Percentiles rank a stretch among this genome's conserved stretches.
These are phyloP conservation scores for Aegotheles bennettii DNA, from an alignment of 2,113 vertebrate genomes.

Conservation along the genomic window DNA sequence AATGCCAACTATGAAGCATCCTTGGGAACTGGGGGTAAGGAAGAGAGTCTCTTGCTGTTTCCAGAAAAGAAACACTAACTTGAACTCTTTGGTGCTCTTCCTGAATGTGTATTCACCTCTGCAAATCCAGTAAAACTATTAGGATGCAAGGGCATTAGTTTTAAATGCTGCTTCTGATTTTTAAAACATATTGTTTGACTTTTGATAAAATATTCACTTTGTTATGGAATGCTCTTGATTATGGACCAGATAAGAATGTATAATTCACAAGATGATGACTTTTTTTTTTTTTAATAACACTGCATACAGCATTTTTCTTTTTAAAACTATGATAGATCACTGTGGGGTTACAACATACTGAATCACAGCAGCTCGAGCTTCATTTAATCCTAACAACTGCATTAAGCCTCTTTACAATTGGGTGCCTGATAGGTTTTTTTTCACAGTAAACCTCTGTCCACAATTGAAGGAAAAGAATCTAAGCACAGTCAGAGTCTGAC, in stretches of 20 bases:
- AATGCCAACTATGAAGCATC: not conserved
- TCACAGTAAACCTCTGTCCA: not conserved
- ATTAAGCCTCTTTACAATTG: not conserved
- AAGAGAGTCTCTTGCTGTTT: not conserved
- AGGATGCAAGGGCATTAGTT: conserved; percentile 2
- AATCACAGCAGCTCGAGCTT: conserved; percentile 30
- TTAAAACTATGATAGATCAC: conserved; percentile 30
- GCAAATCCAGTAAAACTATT: not conserved
- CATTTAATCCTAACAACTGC: conserved; percentile 9
- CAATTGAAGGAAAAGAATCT: not conserved
- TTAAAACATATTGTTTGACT: conserved; percentile 56
- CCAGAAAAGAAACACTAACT: not conserved
- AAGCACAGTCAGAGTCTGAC: not conserved
- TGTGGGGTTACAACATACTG: conserved; percentile 32
- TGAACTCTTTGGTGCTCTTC: not conserved
- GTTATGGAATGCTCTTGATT: conserved; percentile 46
- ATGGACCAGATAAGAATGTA: conserved; percentile 22
- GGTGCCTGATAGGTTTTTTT: conserved; percentile 5
- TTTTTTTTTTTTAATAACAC: not conserved
- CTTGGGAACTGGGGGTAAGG: not conserved
- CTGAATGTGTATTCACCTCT: not conserved
- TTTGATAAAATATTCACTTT: conserved; percentile 61
- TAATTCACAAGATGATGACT: conserved; percentile 10
- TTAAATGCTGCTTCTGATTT: conserved; percentile 45
- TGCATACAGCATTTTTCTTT: conserved; percentile 41